Conservation (phyloP, 1,140 invertebrate genomes). For the Diachasmimorpha longicaudata region DNA sequence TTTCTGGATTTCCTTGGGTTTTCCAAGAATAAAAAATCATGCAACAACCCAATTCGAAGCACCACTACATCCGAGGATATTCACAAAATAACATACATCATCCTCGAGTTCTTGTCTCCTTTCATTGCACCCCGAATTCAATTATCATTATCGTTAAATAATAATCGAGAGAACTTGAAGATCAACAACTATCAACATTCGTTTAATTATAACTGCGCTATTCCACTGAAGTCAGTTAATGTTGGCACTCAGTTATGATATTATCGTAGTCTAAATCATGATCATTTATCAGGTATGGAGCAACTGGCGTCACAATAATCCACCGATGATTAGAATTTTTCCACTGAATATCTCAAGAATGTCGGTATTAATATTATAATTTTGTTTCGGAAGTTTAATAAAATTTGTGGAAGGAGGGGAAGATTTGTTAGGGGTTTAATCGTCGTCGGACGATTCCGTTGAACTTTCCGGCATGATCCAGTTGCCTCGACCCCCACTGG, state of each 20-base stretch:
- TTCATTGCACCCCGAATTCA: background rate
- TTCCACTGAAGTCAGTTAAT: background rate
- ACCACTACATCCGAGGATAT: too few species aligned
- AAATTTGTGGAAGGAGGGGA: background rate
- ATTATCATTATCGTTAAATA: background rate
- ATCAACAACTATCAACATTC: background rate
- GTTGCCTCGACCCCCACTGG: slow-evolving; percentile 66
- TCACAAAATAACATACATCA: too few species aligned
- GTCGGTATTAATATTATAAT: background rate
- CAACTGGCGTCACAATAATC: background rate
- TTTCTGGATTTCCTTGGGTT: too few species aligned
- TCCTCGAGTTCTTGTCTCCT: too few species aligned
- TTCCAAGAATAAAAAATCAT: too few species aligned
- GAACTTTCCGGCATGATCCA: slow-evolving; percentile 72
- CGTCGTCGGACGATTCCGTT: slow-evolving; percentile 61
- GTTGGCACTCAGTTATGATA: slow-evolving; percentile 3
- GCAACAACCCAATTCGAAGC: too few species aligned
- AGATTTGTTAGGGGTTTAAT: slow-evolving; percentile 34
- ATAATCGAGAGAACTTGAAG: background rate
- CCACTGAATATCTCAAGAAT: background rate
- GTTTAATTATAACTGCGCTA: background rate
- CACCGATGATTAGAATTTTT: background rate
- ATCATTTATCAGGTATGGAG: background rate
- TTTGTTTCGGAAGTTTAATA: background rate
- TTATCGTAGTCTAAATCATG: background rate